Conservation (phyloP, 2,888 invertebrate genomes). For the Branchipolynoe longqiensis region DNA sequence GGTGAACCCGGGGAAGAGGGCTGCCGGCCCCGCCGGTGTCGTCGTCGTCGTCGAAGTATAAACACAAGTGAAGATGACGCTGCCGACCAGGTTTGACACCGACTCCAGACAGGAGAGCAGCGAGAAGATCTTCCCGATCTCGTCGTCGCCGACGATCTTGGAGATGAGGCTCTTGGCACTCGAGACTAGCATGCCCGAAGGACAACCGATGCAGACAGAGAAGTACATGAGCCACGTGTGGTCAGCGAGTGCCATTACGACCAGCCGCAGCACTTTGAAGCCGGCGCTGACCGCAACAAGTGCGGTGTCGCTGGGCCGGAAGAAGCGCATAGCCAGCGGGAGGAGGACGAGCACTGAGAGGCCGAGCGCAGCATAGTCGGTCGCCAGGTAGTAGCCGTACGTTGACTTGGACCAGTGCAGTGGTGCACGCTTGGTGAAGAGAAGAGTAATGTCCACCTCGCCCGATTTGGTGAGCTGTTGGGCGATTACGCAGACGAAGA, state of each 20-base stretch:
- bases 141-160: conserved; percentile 77
- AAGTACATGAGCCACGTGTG: conserved; percentile 77
- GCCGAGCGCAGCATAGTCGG: conserved; percentile 80
- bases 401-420: conserved; percentile 76
- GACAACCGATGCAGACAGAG: conserved; percentile 76
- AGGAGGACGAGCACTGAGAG: conserved; percentile 77
- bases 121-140: conserved; percentile 79
- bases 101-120: conserved; percentile 79
- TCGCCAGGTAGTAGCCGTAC: conserved; percentile 80
- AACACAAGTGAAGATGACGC: conserved; percentile 76
- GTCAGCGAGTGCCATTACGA: conserved; percentile 73
- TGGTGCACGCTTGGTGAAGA: conserved; percentile 78
- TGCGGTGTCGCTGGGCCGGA: conserved; percentile 74
- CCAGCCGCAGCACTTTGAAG: conserved; percentile 76
- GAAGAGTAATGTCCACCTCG: conserved; percentile 79
- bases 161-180: conserved; percentile 78
- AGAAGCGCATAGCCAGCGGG: conserved; percentile 75
- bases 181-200: conserved; percentile 77
- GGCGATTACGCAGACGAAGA: conserved; percentile 73
- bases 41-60: conserved; percentile 75
- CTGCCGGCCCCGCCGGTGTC: no score
- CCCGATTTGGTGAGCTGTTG: conserved; percentile 79
- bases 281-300: conserved; percentile 76
- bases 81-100: conserved; percentile 76
- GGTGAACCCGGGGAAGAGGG: conserved; percentile 77